Percentiles rank a stretch among this genome's conserved stretches.
Evolutionary conservation across 64 coral and sea anemone genomes (phyloP).

Genomic region (Anthopleura sola): DNA sequence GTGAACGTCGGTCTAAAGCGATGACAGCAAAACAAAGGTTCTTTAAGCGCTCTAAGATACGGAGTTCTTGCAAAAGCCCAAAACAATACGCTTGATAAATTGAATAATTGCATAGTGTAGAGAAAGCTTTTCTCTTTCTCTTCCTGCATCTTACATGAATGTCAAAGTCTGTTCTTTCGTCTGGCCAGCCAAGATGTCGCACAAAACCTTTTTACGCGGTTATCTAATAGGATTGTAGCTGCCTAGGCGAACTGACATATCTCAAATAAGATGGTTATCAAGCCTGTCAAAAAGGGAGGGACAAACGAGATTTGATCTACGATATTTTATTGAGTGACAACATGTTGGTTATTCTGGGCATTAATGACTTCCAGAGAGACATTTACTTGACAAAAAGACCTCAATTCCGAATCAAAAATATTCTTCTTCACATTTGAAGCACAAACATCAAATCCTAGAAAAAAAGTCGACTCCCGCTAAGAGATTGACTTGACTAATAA

Average conservation of each 20-base stretch:
- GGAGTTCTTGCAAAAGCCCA: not conserved
- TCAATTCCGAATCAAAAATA: not conserved
- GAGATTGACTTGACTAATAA: no score
- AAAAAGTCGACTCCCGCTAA: not conserved
- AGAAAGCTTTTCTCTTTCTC: not conserved
- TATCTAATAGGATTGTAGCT: constrained; percentile 4
- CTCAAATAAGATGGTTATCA: constrained; percentile 26
- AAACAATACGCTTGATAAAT: constrained; percentile 16
- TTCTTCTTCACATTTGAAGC: not conserved
- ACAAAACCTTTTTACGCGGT: not conserved
- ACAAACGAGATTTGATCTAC: constrained; percentile 24
- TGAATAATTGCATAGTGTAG: constrained; percentile 17
- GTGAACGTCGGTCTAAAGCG: not conserved
- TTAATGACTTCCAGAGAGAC: constrained; percentile 17
- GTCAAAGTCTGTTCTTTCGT: not conserved
- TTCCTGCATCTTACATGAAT: not conserved
- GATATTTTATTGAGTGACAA: constrained; percentile 36
- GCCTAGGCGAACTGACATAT: not conserved
- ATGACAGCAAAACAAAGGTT: constrained; percentile 15
- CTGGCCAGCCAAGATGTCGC: not conserved
- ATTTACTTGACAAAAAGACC: constrained; percentile 10
- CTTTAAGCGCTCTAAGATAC: constrained; percentile 1
- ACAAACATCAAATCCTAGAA: not conserved
- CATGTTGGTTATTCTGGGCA: constrained; percentile 17
- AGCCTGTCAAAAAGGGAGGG: constrained; percentile 3